phyloP scores from a whole-genome alignment of 2,797 vertebrate species.

The Oreonectes daqikongensis region DNA sequence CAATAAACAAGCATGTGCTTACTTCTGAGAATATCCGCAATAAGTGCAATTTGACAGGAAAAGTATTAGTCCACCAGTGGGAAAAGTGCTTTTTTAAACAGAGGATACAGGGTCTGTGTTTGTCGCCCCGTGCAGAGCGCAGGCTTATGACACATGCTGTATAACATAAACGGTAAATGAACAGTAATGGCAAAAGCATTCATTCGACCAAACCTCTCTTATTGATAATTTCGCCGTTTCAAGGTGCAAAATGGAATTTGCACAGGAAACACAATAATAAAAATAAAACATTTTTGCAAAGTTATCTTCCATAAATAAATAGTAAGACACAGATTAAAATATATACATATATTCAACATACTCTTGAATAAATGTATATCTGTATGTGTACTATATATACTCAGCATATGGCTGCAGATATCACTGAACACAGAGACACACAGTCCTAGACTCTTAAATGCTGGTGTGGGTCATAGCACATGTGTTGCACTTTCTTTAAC shows the following conservation, averaged over 20 bases:
- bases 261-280: constrained; percentile 16
- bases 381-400: constrained; percentile 31
- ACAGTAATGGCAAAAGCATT: constrained; percentile 2
- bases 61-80: constrained; percentile 22
- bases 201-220: constrained; percentile 2
- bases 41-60: constrained; percentile 34
- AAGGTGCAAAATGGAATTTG: constrained; percentile 12
- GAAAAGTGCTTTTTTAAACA: constrained; percentile 33
- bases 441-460: constrained; percentile 20
- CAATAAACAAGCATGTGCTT: constrained; percentile 32
- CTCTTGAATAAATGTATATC: constrained; percentile 43
- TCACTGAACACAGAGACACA: constrained; percentile 44
- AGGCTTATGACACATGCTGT: constrained; percentile 45
- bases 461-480: constrained; percentile 28
- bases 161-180: constrained; percentile 28
- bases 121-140: constrained; percentile 26
- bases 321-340: constrained; percentile 43
- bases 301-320: constrained; percentile 32
- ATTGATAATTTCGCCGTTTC: constrained; percentile 6
- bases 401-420: constrained; percentile 52
- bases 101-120: constrained; percentile 28
- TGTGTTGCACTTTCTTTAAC: constrained; percentile 18
- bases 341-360: constrained; percentile 38
- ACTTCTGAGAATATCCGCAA: constrained; percentile 26
- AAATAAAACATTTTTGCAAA: constrained; percentile 17